Evolutionary conservation across 2,888 invertebrate species (phyloP).

Genomic region (Lypha dubia): DNA sequence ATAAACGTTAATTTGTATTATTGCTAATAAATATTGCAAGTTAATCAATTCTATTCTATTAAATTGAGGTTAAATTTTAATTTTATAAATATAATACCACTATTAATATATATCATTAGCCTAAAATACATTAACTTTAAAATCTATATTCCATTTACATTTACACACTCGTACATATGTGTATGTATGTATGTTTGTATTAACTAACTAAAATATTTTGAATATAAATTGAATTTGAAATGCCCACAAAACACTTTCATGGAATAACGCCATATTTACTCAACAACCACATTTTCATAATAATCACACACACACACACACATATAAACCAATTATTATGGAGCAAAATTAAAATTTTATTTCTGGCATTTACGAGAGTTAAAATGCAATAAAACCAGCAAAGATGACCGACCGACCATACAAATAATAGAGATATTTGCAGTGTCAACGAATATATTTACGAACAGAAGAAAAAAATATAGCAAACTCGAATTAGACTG

Average conservation of each 20-base stretch:
- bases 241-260: constrained; percentile 72
- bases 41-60: too few relatives aligned
- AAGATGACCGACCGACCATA: constrained; percentile 48
- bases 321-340: constrained; percentile 56
- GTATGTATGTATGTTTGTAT: not conserved
- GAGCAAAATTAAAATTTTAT: constrained; percentile 56
- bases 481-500: constrained; percentile 18
- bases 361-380: constrained; percentile 36
- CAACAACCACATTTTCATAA: constrained; percentile 63
- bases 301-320: constrained; percentile 65
- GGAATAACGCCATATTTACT: constrained; percentile 67
- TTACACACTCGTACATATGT: too few relatives aligned
- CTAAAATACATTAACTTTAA: too few relatives aligned
- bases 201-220: constrained; percentile 25
- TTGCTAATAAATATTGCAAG: too few relatives aligned
- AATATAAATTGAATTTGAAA: constrained; percentile 62
- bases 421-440: constrained; percentile 34
- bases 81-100: too few relatives aligned
- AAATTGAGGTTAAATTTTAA: too few relatives aligned
- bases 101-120: too few relatives aligned
- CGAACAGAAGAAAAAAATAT: not conserved
- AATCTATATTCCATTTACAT: too few relatives aligned
- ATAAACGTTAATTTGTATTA: too few relatives aligned
- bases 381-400: constrained; percentile 41
- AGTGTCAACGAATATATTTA: constrained; percentile 9